Conservation (phyloP, 2,888 invertebrate genomes). For the Agonopterix alstromeriana region DNA sequence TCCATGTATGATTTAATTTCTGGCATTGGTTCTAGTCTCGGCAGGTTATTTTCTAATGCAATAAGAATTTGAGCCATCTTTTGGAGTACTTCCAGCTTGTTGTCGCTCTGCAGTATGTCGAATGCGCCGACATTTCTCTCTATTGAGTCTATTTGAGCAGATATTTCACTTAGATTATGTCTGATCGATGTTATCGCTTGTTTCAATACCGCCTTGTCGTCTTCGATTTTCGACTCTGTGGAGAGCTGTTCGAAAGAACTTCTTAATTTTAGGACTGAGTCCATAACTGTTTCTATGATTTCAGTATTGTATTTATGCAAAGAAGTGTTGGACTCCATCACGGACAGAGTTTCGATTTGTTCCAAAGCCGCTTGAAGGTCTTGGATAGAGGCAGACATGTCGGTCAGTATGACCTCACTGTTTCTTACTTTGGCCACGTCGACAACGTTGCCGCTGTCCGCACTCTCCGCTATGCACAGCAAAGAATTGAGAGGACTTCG, state of each 20-base stretch:
- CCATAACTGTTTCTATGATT: slow-evolving; percentile 79
- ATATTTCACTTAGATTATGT: slow-evolving; percentile 49
- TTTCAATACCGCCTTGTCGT: slow-evolving; percentile 41
- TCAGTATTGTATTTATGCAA: slow-evolving; percentile 72
- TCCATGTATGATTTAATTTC: slow-evolving; percentile 43
- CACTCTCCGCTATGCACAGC: slow-evolving; percentile 46
- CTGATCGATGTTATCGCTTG: slow-evolving; percentile 43
- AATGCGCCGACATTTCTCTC: slow-evolving; percentile 50
- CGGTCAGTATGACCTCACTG: slow-evolving; percentile 53
- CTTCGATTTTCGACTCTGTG: slow-evolving; percentile 32
- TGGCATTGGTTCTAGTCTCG: slow-evolving; percentile 38
- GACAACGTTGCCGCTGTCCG: slow-evolving; percentile 34
- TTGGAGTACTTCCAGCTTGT: slow-evolving; percentile 59
- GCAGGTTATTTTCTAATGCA: slow-evolving; percentile 54
- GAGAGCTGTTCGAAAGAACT: slow-evolving; percentile 73
- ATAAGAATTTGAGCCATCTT: slow-evolving; percentile 67
- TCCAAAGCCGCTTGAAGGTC: slow-evolving; percentile 65
- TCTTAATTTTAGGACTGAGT: slow-evolving; percentile 79
- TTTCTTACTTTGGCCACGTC: slow-evolving; percentile 34
- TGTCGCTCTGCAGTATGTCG: slow-evolving; percentile 59
- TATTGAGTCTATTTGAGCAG: slow-evolving; percentile 37
- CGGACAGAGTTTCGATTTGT: slow-evolving; percentile 67
- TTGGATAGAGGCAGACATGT: slow-evolving; percentile 67
- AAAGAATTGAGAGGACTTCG: slow-evolving; percentile 52
- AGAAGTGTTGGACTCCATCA: slow-evolving; percentile 63